Evolutionary conservation across 2,797 vertebrate genomes (phyloP), one percentile per base, ranked within the genome.

Genomic region (Ctenochaetus hawaiiensis): DNA sequence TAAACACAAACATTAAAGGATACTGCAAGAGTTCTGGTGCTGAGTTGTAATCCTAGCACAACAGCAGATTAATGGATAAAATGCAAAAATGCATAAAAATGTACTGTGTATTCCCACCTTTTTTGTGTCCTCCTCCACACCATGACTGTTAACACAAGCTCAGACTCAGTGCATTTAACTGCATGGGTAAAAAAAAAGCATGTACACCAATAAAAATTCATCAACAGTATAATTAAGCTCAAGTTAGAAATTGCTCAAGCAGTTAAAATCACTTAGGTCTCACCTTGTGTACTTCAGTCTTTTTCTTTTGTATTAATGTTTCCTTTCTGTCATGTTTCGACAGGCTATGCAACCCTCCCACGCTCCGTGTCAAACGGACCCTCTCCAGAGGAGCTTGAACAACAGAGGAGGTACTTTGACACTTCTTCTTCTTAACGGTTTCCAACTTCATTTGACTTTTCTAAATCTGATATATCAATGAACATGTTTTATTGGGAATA

Each of bases 351-450:
- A 62, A 83, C 94, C 43, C 82, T 92, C 80, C 82, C 94, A 13
- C 96, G 96, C 73, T 89, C 94, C 0, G 85, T 92, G 67, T 96
- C 96, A 78, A 98, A 97, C 1, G 97, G 97, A 62, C 97, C 97
- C 6, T 90, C 95, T 58, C 94, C 91, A 14, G 96, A 97, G 78
- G 97, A 98, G 77, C 51, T 95, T 57, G 97, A 98, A 78, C 96
- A 96, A 60, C 96, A 96, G 89, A 94, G 93, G 86, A 96, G 97
- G 97, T 98, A 95, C 22, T 45, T 11, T 49, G 4, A 67, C n/a
- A 59, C 57, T 45, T 71, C 4, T 12, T 71, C 4, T 12, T 56
- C n/a, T 52, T 26, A 30, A 62, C 41, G 8, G 14, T 53, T 22
- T 41, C 13, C 2, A 12, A 20, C 20, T 70, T 56, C 13, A 4